These are phyloP conservation scores for Pantelozetes paolii DNA, from an alignment of 2,888 invertebrate species.

Conservation along the genomic window DNA sequence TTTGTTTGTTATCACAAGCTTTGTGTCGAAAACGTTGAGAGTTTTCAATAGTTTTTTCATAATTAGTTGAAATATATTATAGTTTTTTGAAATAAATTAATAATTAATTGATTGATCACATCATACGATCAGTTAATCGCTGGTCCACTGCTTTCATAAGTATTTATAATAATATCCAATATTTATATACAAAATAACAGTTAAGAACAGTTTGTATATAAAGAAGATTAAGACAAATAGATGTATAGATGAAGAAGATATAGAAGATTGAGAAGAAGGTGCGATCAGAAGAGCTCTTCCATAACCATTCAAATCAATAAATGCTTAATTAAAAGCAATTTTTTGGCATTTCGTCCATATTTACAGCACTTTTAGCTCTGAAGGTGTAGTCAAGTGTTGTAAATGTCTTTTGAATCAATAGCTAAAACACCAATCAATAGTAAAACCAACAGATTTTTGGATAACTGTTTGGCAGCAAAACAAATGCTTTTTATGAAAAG, in stretches of 20 bases:
- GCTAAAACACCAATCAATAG: constrained; percentile 21
- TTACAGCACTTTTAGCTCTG: constrained; percentile 1
- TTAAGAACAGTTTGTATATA: constrained; percentile 26
- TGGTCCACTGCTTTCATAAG: constrained; percentile 34
- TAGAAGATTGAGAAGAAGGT: constrained; percentile 22
- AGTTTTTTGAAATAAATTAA: neutral
- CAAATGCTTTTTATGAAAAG: neutral
- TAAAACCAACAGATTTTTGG: neutral
- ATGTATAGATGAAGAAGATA: neutral
- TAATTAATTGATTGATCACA: constrained; percentile 31
- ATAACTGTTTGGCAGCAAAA: constrained; percentile 26
- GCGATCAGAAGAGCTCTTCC: constrained; percentile 15
- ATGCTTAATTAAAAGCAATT: constrained; percentile 1
- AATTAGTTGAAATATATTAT: constrained; percentile 23
- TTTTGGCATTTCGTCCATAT: neutral
- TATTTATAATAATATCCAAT: constrained; percentile 1
- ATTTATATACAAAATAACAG: constrained; percentile 33
- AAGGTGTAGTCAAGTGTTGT: constrained; percentile 6
- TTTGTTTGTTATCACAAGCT: neutral
- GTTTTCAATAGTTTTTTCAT: neutral
- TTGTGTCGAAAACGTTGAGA: neutral
- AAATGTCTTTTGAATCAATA: neutral
- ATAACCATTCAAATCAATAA: constrained; percentile 7
- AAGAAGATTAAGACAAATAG: constrained; percentile 11
- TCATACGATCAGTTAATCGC: constrained; percentile 12